A percentile compares a stretch with the other conserved stretches of the same genome.
phyloP scores from a whole-genome alignment of 2,113 vertebrate species.

The Mesembrinibis cayennensis region DNA sequence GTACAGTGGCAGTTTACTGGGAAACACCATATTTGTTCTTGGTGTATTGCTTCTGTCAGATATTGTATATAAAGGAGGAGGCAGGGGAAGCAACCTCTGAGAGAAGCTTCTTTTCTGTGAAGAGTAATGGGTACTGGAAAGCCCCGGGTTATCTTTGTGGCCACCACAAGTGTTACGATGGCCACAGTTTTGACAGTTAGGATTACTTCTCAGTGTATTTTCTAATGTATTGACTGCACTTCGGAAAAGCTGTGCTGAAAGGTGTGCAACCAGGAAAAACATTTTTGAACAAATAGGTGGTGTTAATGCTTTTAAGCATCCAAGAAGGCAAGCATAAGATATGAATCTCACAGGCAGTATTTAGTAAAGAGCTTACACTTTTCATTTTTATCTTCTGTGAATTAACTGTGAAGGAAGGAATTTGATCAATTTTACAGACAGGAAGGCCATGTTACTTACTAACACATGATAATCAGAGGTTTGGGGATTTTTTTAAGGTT shows the following conservation, averaged over 20 bases:
- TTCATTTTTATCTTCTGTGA: not conserved
- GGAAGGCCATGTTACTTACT: not conserved
- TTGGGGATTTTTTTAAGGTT: not conserved
- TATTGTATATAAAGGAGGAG: not conserved
- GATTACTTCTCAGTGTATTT: not conserved
- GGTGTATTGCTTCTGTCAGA: not conserved
- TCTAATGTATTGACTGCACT: not conserved
- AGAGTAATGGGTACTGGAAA: not conserved
- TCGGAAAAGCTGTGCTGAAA: not conserved
- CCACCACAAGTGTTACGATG: not conserved
- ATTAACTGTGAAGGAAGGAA: not conserved
- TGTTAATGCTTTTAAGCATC: not conserved
- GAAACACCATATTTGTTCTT: not conserved
- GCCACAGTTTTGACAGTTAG: not conserved
- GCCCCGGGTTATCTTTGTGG: not conserved
- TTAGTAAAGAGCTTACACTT: not conserved
- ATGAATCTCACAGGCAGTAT: not conserved
- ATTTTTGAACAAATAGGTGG: not conserved
- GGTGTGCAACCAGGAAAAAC: not conserved
- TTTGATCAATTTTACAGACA: not conserved
- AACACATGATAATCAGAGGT: not conserved
- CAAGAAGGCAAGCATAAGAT: not conserved
- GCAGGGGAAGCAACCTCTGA: not conserved
- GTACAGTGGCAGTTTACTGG: not conserved
- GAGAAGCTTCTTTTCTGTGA: not conserved